Evolutionary conservation across 92 coral and sea anemone genomes (phyloP).

Genomic region (Palythoa caribaeorum): DNA sequence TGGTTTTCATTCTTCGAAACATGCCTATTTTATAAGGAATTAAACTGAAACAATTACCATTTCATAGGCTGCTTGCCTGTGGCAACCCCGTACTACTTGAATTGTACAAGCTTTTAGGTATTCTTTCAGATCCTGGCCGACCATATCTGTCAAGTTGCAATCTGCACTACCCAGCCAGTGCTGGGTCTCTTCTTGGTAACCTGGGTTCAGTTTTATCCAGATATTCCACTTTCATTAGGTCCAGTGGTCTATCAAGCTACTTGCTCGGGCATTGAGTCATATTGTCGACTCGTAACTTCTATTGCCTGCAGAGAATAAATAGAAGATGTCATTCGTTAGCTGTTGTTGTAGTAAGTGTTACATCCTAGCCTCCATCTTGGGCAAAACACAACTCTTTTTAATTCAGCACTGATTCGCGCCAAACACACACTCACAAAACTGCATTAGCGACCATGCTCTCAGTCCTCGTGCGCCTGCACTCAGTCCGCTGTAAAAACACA

Average conservation of each 20-base stretch:
- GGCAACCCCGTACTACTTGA: not conserved
- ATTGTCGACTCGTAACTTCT: not conserved
- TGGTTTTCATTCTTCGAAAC: too few relatives aligned
- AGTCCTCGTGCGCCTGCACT: too few relatives aligned
- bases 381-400: too few relatives aligned
- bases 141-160: not conserved
- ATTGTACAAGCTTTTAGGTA: not conserved
- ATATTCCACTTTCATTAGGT: not conserved
- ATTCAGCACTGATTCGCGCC: too few relatives aligned
- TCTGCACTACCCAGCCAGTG: not conserved
- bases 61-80: not conserved
- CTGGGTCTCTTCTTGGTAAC: not conserved
- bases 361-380: too few relatives aligned
- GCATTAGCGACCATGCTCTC: too few relatives aligned
- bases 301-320: not conserved
- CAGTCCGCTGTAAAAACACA: too few relatives aligned
- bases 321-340: too few relatives aligned
- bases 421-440: too few relatives aligned
- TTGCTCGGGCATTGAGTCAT: not conserved
- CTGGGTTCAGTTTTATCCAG: not conserved
- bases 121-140: not conserved
- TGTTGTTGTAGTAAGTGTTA: not conserved
- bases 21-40: too few relatives aligned
- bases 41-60: not conserved
- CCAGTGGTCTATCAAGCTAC: not conserved